Conservation (phyloP, 1,140 invertebrate species). For the Melipona quadrifasciata region DNA sequence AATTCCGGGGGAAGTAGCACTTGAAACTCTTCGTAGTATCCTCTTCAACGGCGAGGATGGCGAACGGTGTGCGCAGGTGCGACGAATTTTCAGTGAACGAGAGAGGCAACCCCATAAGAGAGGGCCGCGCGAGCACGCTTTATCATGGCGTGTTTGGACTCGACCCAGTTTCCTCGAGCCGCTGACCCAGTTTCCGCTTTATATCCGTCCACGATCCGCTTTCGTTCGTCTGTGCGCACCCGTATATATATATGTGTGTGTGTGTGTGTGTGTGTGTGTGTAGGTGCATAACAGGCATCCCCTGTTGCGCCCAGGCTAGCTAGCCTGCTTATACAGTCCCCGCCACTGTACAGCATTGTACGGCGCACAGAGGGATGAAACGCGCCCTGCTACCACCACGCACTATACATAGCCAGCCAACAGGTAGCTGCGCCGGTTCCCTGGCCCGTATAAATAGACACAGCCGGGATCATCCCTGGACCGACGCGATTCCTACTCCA, state of each 20-base stretch:
- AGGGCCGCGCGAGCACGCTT: neutral
- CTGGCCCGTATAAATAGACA: constrained; percentile 77
- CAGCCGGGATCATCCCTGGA: constrained; percentile 78
- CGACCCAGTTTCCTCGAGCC: constrained; percentile 69
- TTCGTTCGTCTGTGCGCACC: constrained; percentile 20
- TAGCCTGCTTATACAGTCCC: neutral
- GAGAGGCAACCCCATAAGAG: constrained; percentile 12
- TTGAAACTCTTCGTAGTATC: too few species aligned
- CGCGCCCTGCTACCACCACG: constrained; percentile 15
- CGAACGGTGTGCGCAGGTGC: neutral
- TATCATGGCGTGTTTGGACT: constrained; percentile 12
- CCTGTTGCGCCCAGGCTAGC: constrained; percentile 24
- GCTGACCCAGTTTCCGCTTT: constrained; percentile 45
- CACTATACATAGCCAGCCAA: constrained; percentile 66
- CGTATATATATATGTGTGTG: neutral
- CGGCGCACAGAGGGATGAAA: neutral
- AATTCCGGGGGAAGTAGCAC: too few species aligned
- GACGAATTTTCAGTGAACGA: neutral
- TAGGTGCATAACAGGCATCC: constrained; percentile 22
- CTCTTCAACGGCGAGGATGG: neutral
- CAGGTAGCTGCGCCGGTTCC: constrained; percentile 75
- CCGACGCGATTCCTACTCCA: constrained; percentile 55
- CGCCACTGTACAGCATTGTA: neutral
- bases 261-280: neutral
- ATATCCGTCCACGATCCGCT: constrained; percentile 48